phyloP scores from a whole-genome alignment of 2,888 invertebrate species.

The Cacoxenus indagator region DNA sequence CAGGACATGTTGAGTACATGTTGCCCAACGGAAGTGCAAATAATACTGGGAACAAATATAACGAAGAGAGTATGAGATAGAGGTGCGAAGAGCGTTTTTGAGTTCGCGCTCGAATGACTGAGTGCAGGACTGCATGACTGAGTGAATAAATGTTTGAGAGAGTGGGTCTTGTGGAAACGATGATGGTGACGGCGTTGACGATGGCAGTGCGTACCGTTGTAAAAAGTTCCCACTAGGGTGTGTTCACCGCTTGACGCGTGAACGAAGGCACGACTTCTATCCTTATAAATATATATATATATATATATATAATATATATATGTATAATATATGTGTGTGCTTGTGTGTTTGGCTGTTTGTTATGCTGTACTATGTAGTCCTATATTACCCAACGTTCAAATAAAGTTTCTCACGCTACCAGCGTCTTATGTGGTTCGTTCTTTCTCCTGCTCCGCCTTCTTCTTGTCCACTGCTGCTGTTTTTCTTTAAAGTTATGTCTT shows the following conservation, averaged over 20 bases:
- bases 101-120: no score
- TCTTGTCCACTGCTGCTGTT: no score
- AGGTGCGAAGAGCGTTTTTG: no score
- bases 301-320: no score
- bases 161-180: not conserved
- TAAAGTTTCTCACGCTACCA: constrained; percentile 15
- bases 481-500: not conserved
- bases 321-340: no score
- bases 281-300: no score
- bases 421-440: not conserved
- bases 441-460: not conserved
- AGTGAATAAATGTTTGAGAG: not conserved
- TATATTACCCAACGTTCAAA: not conserved
- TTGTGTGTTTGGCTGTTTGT: no score
- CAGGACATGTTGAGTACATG: no score
- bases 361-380: not conserved
- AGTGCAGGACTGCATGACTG: no score
- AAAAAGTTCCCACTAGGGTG: constrained; percentile 60
- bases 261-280: not conserved
- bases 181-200: not conserved
- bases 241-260: constrained; percentile 52
- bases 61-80: no score
- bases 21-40: constrained; percentile 3
- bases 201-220: constrained; percentile 19
- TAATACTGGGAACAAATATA: constrained; percentile 17